Conservation (phyloP, 2,888 invertebrate species). For the Pandemis cinnamomeana region DNA sequence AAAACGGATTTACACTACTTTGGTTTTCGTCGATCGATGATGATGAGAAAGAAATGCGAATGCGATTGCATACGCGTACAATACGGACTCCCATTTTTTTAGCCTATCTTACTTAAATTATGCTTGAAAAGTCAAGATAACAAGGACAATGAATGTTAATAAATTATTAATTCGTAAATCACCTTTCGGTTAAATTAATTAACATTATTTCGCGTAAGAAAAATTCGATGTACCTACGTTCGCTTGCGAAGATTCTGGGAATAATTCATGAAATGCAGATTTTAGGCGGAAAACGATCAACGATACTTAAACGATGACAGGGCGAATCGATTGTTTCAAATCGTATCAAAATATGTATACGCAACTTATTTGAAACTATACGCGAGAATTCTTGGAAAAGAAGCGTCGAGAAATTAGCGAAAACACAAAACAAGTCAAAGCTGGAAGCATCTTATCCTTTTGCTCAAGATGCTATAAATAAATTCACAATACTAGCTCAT, state of each 20-base stretch:
- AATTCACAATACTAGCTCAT: no score
- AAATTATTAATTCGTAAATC: background rate
- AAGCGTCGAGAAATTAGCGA: conserved; percentile 19
- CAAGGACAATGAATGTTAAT: background rate
- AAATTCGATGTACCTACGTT: background rate
- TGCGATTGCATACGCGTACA: no score
- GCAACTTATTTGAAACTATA: conserved; percentile 27
- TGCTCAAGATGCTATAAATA: background rate
- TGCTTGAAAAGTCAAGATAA: background rate
- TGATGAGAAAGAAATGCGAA: no score
- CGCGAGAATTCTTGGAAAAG: conserved; percentile 32
- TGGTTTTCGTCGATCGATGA: no score
- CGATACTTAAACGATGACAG: conserved; percentile 21
- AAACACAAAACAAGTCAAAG: background rate
- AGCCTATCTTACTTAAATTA: background rate
- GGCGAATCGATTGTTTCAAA: conserved; percentile 35
- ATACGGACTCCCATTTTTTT: no score
- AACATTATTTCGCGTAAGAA: background rate
- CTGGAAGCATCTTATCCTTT: background rate
- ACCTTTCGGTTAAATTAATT: background rate
- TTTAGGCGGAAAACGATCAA: conserved; percentile 34
- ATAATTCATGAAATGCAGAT: conserved; percentile 33
- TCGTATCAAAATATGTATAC: conserved; percentile 19
- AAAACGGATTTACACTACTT: no score
- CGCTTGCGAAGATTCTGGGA: conserved; percentile 14